Evolutionary conservation across 2,888 invertebrate species (phyloP), one percentile per base, ranked within the genome.

Genomic region (Orthosia cruda): DNA sequence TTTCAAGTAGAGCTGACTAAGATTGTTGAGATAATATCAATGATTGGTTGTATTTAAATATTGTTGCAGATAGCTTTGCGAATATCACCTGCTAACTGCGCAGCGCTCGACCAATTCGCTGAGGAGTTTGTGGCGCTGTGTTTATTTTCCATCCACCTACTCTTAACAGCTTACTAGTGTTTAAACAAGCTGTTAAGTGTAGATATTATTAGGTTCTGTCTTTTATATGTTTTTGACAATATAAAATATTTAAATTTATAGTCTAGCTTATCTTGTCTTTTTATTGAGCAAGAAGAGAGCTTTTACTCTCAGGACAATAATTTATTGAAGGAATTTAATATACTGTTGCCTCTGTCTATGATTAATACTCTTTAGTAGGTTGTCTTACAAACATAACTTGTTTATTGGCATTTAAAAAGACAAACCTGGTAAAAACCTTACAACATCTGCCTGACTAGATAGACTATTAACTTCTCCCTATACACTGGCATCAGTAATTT

Each of bases 1-100:
- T 54, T 23, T 54, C n/a, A 71, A 71, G 20, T 71, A 65, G 59
- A 32, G 50, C 64, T 20, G 52, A 15, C 59, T 52, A 70, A 76
- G 67, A 73, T 65, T 47, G 49, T 58, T 40, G 15, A 62, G 71
- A 23, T 64, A 68, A 74, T 61, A 63, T 71, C 55, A 59, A 76
- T 72, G 20, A 76, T 71, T 62, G 61, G 45, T 23, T 58, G 49
- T 63, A 55, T 68, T 83, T 71, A 67, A 80, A 77, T 77, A 5
- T 62, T 50, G 16, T 20, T 62, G 40, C 69, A 18, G 52, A 64
- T 4, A n/a, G 50, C 45, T 18, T 57, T 40, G 23, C 58, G 26
- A 13, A 62, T 4, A 50, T 59, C 2, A 23, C 16, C 54, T 18
- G n/a, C 3, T 5, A 15, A 52, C 26, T 5, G 57, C 4, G 20